A percentile compares a stretch with the other conserved stretches of the same genome.
phyloP scores from a whole-genome alignment of 2,797 vertebrate genomes.

The Meriones psammophilus region DNA sequence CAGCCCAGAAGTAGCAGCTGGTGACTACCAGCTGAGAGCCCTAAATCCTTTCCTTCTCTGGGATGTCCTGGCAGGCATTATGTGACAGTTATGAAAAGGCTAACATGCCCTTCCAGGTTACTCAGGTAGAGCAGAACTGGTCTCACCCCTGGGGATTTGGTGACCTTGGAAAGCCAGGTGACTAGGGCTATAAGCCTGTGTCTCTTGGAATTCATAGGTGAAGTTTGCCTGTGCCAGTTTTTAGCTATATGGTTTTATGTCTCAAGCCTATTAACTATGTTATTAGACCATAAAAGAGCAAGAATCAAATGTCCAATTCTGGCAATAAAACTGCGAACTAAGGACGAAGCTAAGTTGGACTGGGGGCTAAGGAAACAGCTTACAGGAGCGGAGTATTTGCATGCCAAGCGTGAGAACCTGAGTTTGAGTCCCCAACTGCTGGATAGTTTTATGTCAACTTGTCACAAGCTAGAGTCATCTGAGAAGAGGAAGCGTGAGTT shows the following conservation, averaged over 20 bases:
- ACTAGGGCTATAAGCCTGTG: background rate
- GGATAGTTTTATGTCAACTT: background rate
- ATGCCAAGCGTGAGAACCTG: background rate
- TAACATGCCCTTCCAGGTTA: background rate
- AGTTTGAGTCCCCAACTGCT: background rate
- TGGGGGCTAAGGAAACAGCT: background rate
- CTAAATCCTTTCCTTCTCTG: background rate
- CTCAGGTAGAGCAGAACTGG: background rate
- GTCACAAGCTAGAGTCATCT: background rate
- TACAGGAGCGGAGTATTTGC: background rate
- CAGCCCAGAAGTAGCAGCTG: background rate
- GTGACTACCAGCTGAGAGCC: background rate
- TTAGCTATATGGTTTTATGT: background rate
- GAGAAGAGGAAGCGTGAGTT: background rate
- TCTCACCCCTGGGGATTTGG: background rate
- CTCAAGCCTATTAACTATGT: too few species aligned
- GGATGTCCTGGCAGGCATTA: background rate
- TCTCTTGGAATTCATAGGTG: background rate
- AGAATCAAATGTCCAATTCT: constrained; percentile 1
- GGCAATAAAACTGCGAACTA: background rate
- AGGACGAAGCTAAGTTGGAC: background rate
- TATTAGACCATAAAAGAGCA: background rate
- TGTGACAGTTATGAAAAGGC: background rate
- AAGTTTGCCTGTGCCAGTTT: background rate
- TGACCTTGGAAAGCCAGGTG: background rate